Percentiles rank a stretch among this genome's conserved stretches.
Evolutionary conservation across 1,140 invertebrate genomes (phyloP).

Genomic region (Luehdorfia chinensis): DNA sequence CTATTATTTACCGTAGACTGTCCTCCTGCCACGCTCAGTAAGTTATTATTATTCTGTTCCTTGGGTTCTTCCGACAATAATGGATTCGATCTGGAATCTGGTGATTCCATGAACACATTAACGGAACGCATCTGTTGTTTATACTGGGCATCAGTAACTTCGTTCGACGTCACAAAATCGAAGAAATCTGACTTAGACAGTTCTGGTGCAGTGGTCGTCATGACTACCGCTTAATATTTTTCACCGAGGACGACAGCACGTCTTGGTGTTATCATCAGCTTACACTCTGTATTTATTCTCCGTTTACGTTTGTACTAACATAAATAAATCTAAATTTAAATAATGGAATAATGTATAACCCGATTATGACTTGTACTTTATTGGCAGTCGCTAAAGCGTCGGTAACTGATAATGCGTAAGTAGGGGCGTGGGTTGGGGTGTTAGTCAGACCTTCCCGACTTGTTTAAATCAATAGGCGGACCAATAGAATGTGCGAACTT

Average conservation of each 20-base stretch:
- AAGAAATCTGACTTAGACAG: conserved; percentile 90
- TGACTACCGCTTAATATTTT: conserved; percentile 81
- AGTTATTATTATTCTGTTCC: conserved; percentile 84
- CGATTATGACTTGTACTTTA: conserved; percentile 73
- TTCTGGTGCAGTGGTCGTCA: conserved; percentile 86
- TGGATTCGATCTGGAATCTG: conserved; percentile 72
- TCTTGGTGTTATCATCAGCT: conserved; percentile 30
- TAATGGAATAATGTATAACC: conserved; percentile 57
- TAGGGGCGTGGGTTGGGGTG: conserved; percentile 37
- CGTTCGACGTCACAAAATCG: conserved; percentile 89
- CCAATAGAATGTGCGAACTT: conserved; percentile 71
- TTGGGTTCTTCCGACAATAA: conserved; percentile 77
- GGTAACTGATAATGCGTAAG: conserved; percentile 60
- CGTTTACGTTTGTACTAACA: conserved; percentile 62
- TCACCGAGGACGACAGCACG: conserved; percentile 49
- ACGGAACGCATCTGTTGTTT: conserved; percentile 81
- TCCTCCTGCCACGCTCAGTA: conserved; percentile 64
- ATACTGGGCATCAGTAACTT: conserved; percentile 79
- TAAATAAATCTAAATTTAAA: conserved; percentile 68
- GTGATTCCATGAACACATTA: conserved; percentile 79
- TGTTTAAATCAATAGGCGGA: conserved; percentile 55
- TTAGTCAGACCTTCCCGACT: conserved; percentile 50
- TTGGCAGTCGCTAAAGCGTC: conserved; percentile 72
- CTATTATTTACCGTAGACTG: conserved; percentile 55
- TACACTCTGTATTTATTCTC: conserved; percentile 30